Conservation (phyloP, 1,140 invertebrate species). For the Drosophila teissieri region DNA sequence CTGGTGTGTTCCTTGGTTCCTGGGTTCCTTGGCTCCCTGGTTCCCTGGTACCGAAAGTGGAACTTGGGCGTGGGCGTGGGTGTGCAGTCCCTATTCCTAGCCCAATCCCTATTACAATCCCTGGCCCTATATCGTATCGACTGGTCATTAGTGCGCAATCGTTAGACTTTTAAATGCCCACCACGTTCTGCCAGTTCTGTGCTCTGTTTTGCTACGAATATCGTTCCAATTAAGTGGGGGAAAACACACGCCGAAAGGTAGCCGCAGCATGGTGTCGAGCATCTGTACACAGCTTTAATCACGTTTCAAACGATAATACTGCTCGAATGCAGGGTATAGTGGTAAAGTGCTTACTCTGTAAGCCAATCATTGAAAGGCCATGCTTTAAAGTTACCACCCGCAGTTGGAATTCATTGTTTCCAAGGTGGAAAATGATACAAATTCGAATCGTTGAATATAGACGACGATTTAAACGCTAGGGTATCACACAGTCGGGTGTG, state of each 20-base stretch:
- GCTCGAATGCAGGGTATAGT: not conserved
- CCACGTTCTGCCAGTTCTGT: constrained; percentile 48
- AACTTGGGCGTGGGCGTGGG: constrained; percentile 37
- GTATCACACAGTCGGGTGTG: constrained; percentile 8
- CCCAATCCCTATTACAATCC: constrained; percentile 28
- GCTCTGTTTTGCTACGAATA: constrained; percentile 58
- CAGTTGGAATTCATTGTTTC: too few species aligned
- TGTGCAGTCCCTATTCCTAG: constrained; percentile 17
- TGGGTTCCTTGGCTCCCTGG: not conserved
- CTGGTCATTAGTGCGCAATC: constrained; percentile 76
- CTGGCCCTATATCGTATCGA: constrained; percentile 70
- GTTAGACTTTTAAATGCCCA: constrained; percentile 78
- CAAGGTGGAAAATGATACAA: too few species aligned
- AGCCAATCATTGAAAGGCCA: too few species aligned
- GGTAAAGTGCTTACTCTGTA: not conserved
- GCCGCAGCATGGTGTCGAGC: constrained; percentile 19
- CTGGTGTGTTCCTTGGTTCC: not conserved
- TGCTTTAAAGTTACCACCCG: too few species aligned
- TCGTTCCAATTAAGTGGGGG: constrained; percentile 72
- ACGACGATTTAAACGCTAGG: not conserved
- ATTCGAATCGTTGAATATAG: too few species aligned
- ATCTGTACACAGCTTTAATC: constrained; percentile 61
- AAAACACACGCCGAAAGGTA: constrained; percentile 28
- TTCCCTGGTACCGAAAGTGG: constrained; percentile 8
- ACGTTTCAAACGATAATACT: constrained; percentile 51